Conservation (phyloP, 2,113 vertebrate genomes). For the Mugil cephalus region DNA sequence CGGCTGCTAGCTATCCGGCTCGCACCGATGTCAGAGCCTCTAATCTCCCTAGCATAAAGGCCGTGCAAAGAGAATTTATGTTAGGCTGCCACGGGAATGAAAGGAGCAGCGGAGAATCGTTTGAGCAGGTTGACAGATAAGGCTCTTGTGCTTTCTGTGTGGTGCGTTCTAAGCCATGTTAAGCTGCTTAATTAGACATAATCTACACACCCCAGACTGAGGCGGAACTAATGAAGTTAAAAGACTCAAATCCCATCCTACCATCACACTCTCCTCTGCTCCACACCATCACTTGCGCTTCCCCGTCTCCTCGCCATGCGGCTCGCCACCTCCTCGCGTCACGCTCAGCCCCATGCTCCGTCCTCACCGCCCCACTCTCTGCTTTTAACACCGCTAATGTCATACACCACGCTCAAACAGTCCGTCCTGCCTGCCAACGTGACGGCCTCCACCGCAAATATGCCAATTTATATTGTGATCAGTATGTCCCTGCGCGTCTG, state of each 20-base stretch:
- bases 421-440: slow-evolving; percentile 9
- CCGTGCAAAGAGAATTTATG: slow-evolving; percentile 78
- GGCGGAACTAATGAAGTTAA: slow-evolving; percentile 86
- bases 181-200: slow-evolving; percentile 89
- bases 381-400: slow-evolving; percentile 23
- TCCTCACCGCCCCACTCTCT: slow-evolving; percentile 25
- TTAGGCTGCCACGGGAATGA: slow-evolving; percentile 75
- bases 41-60: slow-evolving; percentile 82
- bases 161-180: slow-evolving; percentile 83
- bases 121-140: slow-evolving; percentile 87
- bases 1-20: slow-evolving; percentile 71
- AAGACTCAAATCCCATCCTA: slow-evolving; percentile 83
- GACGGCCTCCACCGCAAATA: slow-evolving; percentile 1
- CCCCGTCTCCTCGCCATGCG: slow-evolving; percentile 37
- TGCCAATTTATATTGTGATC: background rate
- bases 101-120: slow-evolving; percentile 80
- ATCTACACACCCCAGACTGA: slow-evolving; percentile 85
- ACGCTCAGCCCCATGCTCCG: slow-evolving; percentile 18
- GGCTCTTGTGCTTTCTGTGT: slow-evolving; percentile 82
- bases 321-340: slow-evolving; percentile 8
- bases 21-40: slow-evolving; percentile 64
- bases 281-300: slow-evolving; percentile 51
- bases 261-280: slow-evolving; percentile 68
- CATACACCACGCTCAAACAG: slow-evolving; percentile 24
- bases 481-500: background rate